phyloP scores from a whole-genome alignment of 2,888 invertebrate species.

The Adelognathus sp. region DNA sequence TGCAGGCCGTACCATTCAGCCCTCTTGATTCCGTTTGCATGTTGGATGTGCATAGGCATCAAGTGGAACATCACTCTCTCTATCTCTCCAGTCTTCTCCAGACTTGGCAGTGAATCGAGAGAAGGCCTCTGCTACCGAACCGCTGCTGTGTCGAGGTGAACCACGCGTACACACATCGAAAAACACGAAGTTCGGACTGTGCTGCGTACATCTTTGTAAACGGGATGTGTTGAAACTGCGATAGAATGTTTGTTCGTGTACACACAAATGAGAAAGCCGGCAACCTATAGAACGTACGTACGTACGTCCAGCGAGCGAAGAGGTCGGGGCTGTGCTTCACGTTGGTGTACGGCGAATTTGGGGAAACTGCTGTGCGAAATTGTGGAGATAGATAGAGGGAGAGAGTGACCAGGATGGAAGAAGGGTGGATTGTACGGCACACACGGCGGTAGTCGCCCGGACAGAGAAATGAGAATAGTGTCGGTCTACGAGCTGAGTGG shows the following conservation, averaged over 20 bases:
- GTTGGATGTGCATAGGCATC: constrained; percentile 66
- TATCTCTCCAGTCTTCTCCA: constrained; percentile 42
- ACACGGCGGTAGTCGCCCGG: constrained; percentile 62
- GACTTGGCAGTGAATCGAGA: constrained; percentile 66
- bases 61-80: neutral
- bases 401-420: constrained; percentile 29
- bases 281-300: constrained; percentile 35
- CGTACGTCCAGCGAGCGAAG: constrained; percentile 34
- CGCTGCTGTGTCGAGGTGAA: constrained; percentile 47
- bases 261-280: neutral
- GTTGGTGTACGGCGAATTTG: constrained; percentile 40
- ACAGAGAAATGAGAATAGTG: constrained; percentile 80
- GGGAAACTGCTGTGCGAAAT: constrained; percentile 30
- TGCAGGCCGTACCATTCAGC: neutral
- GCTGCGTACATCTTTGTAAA: constrained; percentile 19
- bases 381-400: constrained; percentile 22
- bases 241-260: constrained; percentile 50
- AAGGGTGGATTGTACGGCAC: constrained; percentile 31
- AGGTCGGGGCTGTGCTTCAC: constrained; percentile 20
- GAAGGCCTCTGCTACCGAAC: constrained; percentile 43
- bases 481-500: constrained; percentile 80
- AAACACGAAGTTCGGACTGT: neutral
- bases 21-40: neutral
- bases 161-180: neutral
- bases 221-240: neutral